Base-by-base conservation (phyloP, 2,113 vertebrate genomes). In the Indri indri region DNA sequence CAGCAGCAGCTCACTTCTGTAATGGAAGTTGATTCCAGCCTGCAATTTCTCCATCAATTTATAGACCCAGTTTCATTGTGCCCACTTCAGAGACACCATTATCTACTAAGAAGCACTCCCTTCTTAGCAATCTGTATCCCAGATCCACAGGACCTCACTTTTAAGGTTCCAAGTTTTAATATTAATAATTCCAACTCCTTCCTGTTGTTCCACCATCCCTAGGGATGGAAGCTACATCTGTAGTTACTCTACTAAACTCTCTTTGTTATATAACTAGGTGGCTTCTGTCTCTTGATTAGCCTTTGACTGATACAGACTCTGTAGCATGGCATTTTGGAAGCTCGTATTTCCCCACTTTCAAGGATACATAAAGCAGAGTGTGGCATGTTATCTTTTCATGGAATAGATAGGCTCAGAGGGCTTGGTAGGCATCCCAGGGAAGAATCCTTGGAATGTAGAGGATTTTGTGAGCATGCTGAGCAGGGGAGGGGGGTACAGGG, bases 241-340 rank as follows among this genome's bases (percentile, higher is more conserved):
- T 13, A 81, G 23, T 57, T 66, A 37, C 45, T 52, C 30, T 14
- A 34, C 4, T 68, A 10, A 65, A 57, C 42, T 50, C 22, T 59
- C 25, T 82, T 74, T 87, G 57, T 90, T 84, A 94, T n/a, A n/a
- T 50, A 68, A 70, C 27, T 18, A 61, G 3, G 57, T 93, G 42
- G 14, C 11, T 79, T 73, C 54, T 95, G 25, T 80, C 63, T 92
- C 40, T 34, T 96, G 45, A 66, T 6, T 73, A 13, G 13, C 12
- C 20, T 91, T 54, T 91, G 18, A 45, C 2, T 25, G 63, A 66
- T 50, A n/a, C 1, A 23, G 54, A 80, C 47, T 8, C 93, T 99
- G 99, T 63, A 99, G 97, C 77, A 99, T 98, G 0, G 99, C 99
- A 17, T 99, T 99, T 88, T 99, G 98, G 96, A 99, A 99, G 98